Evolutionary conservation across 2,797 vertebrate genomes (phyloP), one percentile per base, ranked within the genome.

Genomic region (Alectoris magna): DNA sequence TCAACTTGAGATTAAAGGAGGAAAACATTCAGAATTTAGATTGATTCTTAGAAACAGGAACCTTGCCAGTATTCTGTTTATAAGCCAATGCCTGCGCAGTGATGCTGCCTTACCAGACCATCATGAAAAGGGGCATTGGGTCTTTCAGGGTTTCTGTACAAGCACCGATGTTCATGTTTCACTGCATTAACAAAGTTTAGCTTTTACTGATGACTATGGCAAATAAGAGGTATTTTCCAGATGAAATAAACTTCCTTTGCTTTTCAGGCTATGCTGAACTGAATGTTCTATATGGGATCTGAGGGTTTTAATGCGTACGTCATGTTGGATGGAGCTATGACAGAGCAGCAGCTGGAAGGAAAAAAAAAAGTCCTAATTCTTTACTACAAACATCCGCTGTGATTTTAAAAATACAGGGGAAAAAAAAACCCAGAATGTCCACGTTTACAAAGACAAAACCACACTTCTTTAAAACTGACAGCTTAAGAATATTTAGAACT

Each of bases 271-370:
- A 34, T 34, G 34, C 34, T 34, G 34, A 34, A 34, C 34, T 34
- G 34, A 34, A 34, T 34, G 34, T 34, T 34, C 34, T 34, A 34
- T 18, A 7, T 6, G 41, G 53, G 58, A 88, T 19, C 18, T 31
- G 12, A 29, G 34, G 31, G 16, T 13, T 51, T 78, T 41, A 36
- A 62, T 36, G 68, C 4, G 5, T 2, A 17, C 0, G 1, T 19
- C 39, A 71, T 8, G n/a, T 36, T 71, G 27, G 29, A 3, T 64
- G 24, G 27, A 87, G 64, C 73, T 31, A 21, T 6, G 8, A 71
- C 48, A 34, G 41, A 34, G 27, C 49, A 46, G 5, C 59, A 49
- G 26, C 56, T 83, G 48, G 31, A 43, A 67, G 59, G 1, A n/a
- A 43, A 39, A 31, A 5, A 34, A 48, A 29, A 76, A 53, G 6